These are phyloP conservation scores for Dinothrombium tinctorium DNA, from an alignment of 1,140 invertebrate species.

Conservation along the genomic window DNA sequence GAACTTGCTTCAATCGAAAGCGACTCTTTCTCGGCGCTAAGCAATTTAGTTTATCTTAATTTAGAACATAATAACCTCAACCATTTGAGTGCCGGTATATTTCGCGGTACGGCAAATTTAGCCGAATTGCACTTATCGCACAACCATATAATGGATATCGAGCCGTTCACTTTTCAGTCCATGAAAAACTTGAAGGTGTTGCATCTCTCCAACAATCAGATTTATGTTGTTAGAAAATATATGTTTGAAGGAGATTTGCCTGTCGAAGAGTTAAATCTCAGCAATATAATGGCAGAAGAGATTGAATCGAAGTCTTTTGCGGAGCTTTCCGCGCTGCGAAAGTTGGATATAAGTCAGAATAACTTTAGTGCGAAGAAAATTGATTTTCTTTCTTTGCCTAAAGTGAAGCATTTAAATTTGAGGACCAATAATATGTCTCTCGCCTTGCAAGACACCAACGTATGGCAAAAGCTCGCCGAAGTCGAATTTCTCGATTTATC, in stretches of 20 bases:
- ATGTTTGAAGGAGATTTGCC: constrained; percentile 32
- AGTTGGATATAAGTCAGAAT: constrained; percentile 46
- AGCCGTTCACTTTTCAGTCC: constrained; percentile 31
- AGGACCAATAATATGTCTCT: constrained; percentile 44
- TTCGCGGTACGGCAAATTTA: constrained; percentile 33
- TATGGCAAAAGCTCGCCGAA: no score
- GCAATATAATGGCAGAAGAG: constrained; percentile 31
- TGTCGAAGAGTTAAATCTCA: constrained; percentile 17
- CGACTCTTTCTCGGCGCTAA: constrained; percentile 45
- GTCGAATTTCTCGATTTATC: no score
- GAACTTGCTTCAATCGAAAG: constrained; percentile 50
- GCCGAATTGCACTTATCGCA: constrained; percentile 36
- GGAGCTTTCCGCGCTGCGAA: constrained; percentile 35
- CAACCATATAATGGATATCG: constrained; percentile 28
- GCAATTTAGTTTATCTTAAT: constrained; percentile 32
- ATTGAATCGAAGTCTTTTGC: constrained; percentile 37
- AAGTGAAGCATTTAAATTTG: constrained; percentile 28
- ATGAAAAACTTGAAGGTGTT: constrained; percentile 32
- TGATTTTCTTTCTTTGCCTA: constrained; percentile 3
- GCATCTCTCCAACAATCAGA: constrained; percentile 34
- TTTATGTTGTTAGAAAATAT: constrained; percentile 17
- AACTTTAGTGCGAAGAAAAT: constrained; percentile 24
- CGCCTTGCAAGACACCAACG: background rate
- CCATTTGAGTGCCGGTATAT: constrained; percentile 17
- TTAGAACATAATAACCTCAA: constrained; percentile 20